A percentile compares a stretch with the other conserved stretches of the same genome.
These are phyloP conservation scores for Coregonus sp. DNA, from an alignment of 2,797 vertebrate genomes.

Conservation along the genomic window DNA sequence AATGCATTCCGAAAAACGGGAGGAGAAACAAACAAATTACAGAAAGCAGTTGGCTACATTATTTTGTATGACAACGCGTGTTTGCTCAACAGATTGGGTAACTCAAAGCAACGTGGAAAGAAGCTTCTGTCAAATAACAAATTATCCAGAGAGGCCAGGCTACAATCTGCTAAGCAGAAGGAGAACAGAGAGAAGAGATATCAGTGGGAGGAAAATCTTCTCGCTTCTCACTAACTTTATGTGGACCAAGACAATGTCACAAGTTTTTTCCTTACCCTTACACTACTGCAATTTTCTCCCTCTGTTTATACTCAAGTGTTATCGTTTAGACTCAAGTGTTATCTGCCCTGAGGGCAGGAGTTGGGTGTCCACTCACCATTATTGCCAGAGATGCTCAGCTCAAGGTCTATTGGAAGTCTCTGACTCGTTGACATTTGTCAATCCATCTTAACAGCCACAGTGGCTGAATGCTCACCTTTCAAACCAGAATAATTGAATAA, in stretches of 20 bases:
- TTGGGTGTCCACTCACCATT: background rate
- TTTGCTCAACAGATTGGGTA: conserved; percentile 24
- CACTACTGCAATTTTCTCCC: background rate
- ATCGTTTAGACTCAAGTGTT: background rate
- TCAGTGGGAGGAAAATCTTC: background rate
- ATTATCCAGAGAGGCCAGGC: conserved; percentile 22
- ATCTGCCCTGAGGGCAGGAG: background rate
- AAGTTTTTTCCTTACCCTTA: background rate
- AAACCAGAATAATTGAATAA: background rate
- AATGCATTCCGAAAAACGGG: conserved; percentile 40
- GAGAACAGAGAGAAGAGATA: conserved; percentile 23
- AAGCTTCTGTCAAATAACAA: conserved; percentile 12
- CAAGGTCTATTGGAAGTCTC: background rate
- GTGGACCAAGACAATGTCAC: background rate
- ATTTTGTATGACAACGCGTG: conserved; percentile 50
- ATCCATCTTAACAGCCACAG: conserved; percentile 7
- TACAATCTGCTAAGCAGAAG: conserved; percentile 21
- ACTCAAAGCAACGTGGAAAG: conserved; percentile 21
- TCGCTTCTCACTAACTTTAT: background rate
- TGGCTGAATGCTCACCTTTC: conserved; percentile 4
- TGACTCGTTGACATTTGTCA: background rate
- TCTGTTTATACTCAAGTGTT: background rate
- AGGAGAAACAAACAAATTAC: conserved; percentile 44
- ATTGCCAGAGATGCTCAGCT: background rate
- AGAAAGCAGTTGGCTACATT: conserved; percentile 45